Percentiles rank a stretch among this genome's conserved stretches.
Conservation (phyloP, 2,113 vertebrate genomes). For the Leucopsar rothschildi region DNA sequence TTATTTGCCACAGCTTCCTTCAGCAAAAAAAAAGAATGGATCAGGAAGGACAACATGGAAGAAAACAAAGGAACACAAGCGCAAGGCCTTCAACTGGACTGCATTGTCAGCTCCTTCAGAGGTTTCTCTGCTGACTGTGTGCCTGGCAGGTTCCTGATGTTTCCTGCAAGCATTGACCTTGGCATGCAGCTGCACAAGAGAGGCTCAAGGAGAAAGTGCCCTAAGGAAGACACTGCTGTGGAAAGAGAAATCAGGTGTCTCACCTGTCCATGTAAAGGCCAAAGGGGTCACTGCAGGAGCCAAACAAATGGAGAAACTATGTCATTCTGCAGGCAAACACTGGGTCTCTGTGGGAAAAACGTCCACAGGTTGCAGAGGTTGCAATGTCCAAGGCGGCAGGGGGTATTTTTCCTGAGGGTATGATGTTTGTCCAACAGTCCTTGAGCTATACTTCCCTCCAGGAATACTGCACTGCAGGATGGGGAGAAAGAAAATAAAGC, state of each 20-base stretch:
- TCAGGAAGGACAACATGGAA: neutral
- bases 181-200: neutral
- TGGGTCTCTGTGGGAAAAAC: neutral
- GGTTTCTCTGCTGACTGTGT: too few species aligned
- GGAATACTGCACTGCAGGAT: neutral
- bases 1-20: neutral
- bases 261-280: neutral
- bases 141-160: neutral
- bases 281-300: neutral
- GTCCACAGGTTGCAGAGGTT: neutral
- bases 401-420: neutral
- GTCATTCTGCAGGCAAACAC: constrained; percentile 30
- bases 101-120: neutral
- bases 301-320: neutral
- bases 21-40: neutral
- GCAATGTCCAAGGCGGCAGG: constrained; percentile 63
- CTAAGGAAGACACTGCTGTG: neutral
- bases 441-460: neutral
- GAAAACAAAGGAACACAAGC: neutral
- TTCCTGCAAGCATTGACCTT: neutral
- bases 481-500: neutral
- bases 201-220: neutral
- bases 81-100: neutral
- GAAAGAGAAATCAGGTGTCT: neutral
- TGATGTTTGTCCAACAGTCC: neutral